phyloP scores from a whole-genome alignment of 2,888 invertebrate species.

The Diarsia dahlii region DNA sequence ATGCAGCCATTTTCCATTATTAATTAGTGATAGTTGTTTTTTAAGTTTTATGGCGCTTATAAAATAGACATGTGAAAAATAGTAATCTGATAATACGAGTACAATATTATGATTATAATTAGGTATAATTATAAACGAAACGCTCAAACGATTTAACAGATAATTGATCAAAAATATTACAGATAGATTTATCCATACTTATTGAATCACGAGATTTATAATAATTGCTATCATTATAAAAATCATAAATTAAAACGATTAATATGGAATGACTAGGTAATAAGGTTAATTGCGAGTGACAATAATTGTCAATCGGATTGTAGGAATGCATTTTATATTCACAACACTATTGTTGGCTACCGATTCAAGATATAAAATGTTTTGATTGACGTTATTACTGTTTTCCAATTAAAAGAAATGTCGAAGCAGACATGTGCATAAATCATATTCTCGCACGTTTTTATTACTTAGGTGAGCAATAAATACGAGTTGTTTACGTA shows the following conservation, averaged over 20 bases:
- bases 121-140: too few relatives aligned
- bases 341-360: not conserved
- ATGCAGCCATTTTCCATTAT: not conserved
- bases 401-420: slow-evolving; percentile 1
- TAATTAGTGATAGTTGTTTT: not conserved
- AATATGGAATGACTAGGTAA: slow-evolving; percentile 7
- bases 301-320: slow-evolving; percentile 11
- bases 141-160: not conserved
- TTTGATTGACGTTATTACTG: not conserved
- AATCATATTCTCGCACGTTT: slow-evolving; percentile 19
- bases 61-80: not conserved
- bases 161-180: not conserved
- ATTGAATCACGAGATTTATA: not conserved
- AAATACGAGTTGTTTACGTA: slow-evolving; percentile 49
- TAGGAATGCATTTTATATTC: not conserved
- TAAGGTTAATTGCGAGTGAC: not conserved
- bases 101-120: not conserved
- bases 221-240: slow-evolving; percentile 2
- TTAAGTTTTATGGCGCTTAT: not conserved
- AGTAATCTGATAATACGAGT: not conserved
- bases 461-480: not conserved
- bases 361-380: not conserved
- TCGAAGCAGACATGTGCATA: not conserved
- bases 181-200: slow-evolving; percentile 3
- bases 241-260: not conserved